Evolutionary conservation across 2,797 vertebrate species (phyloP).

Genomic region (Brotula barbata): DNA sequence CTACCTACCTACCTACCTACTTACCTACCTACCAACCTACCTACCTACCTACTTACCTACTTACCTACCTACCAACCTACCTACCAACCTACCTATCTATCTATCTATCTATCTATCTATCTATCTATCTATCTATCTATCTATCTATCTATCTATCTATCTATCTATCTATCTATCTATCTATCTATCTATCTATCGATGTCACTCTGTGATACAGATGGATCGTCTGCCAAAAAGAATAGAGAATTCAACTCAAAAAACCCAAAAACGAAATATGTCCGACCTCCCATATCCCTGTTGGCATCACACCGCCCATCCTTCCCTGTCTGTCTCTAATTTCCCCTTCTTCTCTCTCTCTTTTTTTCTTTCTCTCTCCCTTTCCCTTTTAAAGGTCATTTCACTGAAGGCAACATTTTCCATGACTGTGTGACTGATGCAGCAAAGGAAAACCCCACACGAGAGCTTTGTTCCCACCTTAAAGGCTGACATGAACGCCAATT

Average conservation of each 20-base stretch:
- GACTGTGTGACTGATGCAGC: constrained; percentile 9
- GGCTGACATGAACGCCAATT: constrained; percentile 56
- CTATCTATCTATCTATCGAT: too few species aligned
- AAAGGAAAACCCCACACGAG: constrained; percentile 51
- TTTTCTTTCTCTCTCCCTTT: neutral
- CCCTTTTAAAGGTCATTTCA: constrained; percentile 15
- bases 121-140: too few species aligned
- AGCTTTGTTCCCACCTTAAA: constrained; percentile 49
- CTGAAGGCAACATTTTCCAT: constrained; percentile 33
- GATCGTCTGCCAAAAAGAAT: too few species aligned
- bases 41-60: too few species aligned
- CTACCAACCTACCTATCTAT: too few species aligned
- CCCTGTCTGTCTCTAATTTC: constrained; percentile 3
- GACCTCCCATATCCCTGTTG: neutral
- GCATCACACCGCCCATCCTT: neutral
- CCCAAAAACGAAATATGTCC: constrained; percentile 11
- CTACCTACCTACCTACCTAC: too few species aligned
- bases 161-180: too few species aligned
- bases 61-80: too few species aligned
- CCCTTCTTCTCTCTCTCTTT: neutral
- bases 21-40: too few species aligned
- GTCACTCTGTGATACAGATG: constrained; percentile 28
- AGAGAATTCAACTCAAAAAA: too few species aligned
- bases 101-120: too few species aligned
- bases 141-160: too few species aligned